A percentile compares a stretch with the other conserved stretches of the same genome.
phyloP scores from a whole-genome alignment of 2,888 invertebrate species.

The Lissonota sp. region DNA sequence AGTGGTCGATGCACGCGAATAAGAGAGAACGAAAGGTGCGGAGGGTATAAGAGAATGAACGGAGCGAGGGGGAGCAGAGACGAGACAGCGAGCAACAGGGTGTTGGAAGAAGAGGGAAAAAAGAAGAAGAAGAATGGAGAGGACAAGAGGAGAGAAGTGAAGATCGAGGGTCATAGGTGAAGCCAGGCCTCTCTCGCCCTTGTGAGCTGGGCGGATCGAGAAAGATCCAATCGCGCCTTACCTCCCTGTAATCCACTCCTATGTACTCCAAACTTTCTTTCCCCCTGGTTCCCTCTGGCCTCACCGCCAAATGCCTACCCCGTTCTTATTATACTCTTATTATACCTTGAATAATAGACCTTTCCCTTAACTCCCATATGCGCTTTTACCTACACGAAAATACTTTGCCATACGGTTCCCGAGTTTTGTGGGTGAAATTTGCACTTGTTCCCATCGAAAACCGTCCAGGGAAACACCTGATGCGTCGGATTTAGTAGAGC shows the following conservation, averaged over 20 bases:
- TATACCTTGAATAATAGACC: slow-evolving; percentile 74
- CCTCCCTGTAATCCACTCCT: slow-evolving; percentile 66
- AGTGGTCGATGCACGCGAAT: slow-evolving; percentile 47
- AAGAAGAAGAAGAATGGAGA: slow-evolving; percentile 49
- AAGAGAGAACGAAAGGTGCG: slow-evolving; percentile 41
- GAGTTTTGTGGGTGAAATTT: slow-evolving; percentile 65
- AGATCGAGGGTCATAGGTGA: slow-evolving; percentile 81
- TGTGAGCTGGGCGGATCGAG: slow-evolving; percentile 73
- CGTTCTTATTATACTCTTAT: slow-evolving; percentile 79
- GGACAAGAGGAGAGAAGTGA: slow-evolving; percentile 65
- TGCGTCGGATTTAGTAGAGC: background rate
- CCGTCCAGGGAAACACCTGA: slow-evolving; percentile 14
- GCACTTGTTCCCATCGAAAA: slow-evolving; percentile 66
- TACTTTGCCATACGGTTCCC: slow-evolving; percentile 45
- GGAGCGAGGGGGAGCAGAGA: slow-evolving; percentile 48
- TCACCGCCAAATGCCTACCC: slow-evolving; percentile 61
- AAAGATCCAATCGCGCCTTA: slow-evolving; percentile 80
- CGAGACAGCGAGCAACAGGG: slow-evolving; percentile 58
- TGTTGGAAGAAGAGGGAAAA: slow-evolving; percentile 56
- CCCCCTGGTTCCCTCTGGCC: slow-evolving; percentile 73
- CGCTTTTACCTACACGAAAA: slow-evolving; percentile 53
- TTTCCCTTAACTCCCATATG: slow-evolving; percentile 48
- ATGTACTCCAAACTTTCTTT: slow-evolving; percentile 69
- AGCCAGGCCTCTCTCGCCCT: slow-evolving; percentile 80
- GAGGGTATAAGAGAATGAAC: slow-evolving; percentile 42